These are phyloP conservation scores for Leptodactylus fallax DNA, from an alignment of 2,797 vertebrate species.

Conservation along the genomic window DNA sequence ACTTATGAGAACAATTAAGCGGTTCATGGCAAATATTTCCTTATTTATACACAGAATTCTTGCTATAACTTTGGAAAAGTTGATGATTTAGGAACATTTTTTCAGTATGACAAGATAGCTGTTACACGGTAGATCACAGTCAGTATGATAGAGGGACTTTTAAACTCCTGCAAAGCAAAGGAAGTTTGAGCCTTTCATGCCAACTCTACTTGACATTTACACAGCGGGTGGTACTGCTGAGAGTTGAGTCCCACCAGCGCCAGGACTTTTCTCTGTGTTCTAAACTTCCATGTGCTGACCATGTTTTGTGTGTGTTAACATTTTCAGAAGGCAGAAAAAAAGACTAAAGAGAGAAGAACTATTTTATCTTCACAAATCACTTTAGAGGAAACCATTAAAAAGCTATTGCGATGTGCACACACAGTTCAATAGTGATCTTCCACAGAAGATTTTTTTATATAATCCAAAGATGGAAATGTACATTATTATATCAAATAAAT, in stretches of 20 bases:
- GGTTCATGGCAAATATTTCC: neutral
- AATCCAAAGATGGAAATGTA: neutral
- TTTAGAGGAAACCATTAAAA: constrained; percentile 23
- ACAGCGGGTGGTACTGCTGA: constrained; percentile 49
- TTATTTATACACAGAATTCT: neutral
- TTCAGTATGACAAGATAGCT: neutral
- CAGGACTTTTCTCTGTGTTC: constrained; percentile 47
- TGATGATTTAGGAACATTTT: constrained; percentile 19
- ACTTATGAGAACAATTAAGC: neutral
- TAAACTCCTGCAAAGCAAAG: constrained; percentile 54
- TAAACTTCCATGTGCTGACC: constrained; percentile 31
- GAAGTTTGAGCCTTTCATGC: constrained; percentile 49
- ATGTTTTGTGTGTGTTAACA: constrained; percentile 56
- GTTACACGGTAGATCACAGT: constrained; percentile 14
- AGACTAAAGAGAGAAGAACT: constrained; percentile 28
- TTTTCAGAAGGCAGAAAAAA: constrained; percentile 30
- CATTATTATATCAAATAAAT: neutral
- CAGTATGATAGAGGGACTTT: constrained; percentile 27
- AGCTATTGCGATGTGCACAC: neutral
- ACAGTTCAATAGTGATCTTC: neutral
- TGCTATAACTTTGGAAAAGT: constrained; percentile 3
- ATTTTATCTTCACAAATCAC: constrained; percentile 45
- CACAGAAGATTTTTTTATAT: neutral
- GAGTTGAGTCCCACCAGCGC: constrained; percentile 33
- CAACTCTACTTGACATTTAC: constrained; percentile 56